phyloP scores from a whole-genome alignment of 2,797 vertebrate genomes.

The Trachurus trachurus region DNA sequence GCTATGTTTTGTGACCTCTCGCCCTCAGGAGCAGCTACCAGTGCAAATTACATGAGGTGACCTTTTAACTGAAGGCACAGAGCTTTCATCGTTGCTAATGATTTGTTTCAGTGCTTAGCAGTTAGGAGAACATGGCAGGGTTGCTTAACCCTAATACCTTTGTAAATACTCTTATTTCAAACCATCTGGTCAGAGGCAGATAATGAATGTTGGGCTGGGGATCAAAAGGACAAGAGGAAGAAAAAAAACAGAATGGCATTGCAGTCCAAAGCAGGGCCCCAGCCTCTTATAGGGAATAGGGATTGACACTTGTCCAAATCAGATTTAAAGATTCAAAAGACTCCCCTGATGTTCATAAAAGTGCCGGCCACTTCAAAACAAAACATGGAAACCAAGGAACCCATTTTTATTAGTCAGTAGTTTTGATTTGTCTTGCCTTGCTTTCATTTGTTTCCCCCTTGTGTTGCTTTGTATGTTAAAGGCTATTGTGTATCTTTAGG shows the following conservation, averaged over 20 bases:
- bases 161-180: conserved; percentile 78
- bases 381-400: background rate
- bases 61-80: conserved; percentile 30
- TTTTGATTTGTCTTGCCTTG: background rate
- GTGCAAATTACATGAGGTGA: background rate
- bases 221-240: conserved; percentile 50
- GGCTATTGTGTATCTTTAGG: conserved; percentile 71
- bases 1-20: background rate
- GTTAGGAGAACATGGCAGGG: conserved; percentile 48
- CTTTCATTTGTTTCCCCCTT: conserved; percentile 24
- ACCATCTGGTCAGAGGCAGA: conserved; percentile 82
- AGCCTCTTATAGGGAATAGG: conserved; percentile 37
- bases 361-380: background rate
- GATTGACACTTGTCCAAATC: conserved; percentile 54
- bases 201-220: conserved; percentile 57
- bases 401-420: background rate
- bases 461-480: conserved; percentile 43
- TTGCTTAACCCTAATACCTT: conserved; percentile 80
- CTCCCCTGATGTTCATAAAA: conserved; percentile 10
- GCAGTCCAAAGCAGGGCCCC: conserved; percentile 46
- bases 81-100: conserved; percentile 35
- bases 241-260: conserved; percentile 28
- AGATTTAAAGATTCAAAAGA: conserved; percentile 34
- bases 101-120: conserved; percentile 58
- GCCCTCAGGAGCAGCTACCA: background rate